These are phyloP conservation scores for Trinorchestia longiramus DNA, from an alignment of 1,140 invertebrate genomes.

Conservation along the genomic window DNA sequence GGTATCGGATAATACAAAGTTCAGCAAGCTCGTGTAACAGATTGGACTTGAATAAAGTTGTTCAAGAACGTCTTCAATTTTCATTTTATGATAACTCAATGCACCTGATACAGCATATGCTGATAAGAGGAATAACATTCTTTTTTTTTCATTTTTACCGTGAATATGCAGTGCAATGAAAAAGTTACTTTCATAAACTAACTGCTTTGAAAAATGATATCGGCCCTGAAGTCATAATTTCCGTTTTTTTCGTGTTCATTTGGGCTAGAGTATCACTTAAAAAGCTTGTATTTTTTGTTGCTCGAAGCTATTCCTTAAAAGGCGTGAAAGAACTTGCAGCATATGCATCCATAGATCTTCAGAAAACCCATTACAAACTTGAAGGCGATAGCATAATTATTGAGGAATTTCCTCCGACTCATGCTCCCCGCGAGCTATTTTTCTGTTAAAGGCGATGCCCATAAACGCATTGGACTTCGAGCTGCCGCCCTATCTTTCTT, in stretches of 20 bases:
- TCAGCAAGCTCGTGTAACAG: background rate
- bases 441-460: background rate
- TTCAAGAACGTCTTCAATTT: too few species aligned
- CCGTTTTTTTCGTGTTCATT: background rate
- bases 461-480: background rate
- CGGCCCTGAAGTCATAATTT: background rate
- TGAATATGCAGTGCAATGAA: background rate
- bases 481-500: background rate
- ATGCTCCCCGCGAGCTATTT: background rate
- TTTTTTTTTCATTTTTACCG: background rate
- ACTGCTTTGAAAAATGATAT: background rate
- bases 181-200: background rate
- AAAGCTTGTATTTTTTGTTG: background rate
- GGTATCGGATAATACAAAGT: background rate
- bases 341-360: background rate
- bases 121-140: background rate
- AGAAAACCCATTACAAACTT: background rate
- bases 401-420: conserved; percentile 40
- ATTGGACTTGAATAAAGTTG: background rate
- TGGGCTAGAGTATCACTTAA: background rate
- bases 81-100: too few species aligned
- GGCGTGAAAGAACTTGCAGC: background rate
- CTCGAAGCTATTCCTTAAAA: background rate
- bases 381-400: background rate
- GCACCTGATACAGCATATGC: too few species aligned